Evolutionary conservation across 2,888 invertebrate species (phyloP), one percentile per base, ranked within the genome.

Genomic region (Sinohyriopsis cumingii): DNA sequence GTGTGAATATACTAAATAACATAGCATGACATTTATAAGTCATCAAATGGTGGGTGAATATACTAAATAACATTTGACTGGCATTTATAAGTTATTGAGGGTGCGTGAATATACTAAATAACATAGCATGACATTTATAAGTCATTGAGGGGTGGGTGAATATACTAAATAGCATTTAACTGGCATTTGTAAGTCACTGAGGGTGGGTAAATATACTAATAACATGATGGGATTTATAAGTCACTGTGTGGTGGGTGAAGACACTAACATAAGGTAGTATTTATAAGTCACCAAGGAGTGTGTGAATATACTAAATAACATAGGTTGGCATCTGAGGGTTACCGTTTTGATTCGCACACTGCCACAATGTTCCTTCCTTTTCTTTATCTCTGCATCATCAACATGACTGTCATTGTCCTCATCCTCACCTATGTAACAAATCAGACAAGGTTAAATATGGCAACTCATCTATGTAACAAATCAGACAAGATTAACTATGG

Each of bases 291-390:
- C 6, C 6, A 7, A 57, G 22, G n/a, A 18, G 1, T n/a, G 20
- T 1, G 57, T 20, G 57, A 12, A 22, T n/a, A 22, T n/a, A 57
- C 6, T 56, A 7, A 60, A 60, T 19, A 22, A 61, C 9, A 61
- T 20, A 61, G 12, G 20, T 9, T 53, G 2, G 54, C 63, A 80
- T 80, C 1, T 45, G 45, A 45, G 45, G 12, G 45, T 78, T 73
- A 88, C 88, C 15, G 84, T 84, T 79, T 82, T 84, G 25, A 77
- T 75, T 71, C 82, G 77, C 54, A 87, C 82, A 67, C 80, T 81
- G 45, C 80, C 78, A 62, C 85, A 85, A 69, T 88, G 84, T 20
- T 81, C 79, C 25, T 87, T 80, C 9, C 87, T 71, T 63, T 80
- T 83, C 67, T 82, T 78, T 57, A 87, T 83, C 67, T 86, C 87